Evolutionary conservation across 2,113 vertebrate species (phyloP).

Genomic region (Eptesicus fuscus): DNA sequence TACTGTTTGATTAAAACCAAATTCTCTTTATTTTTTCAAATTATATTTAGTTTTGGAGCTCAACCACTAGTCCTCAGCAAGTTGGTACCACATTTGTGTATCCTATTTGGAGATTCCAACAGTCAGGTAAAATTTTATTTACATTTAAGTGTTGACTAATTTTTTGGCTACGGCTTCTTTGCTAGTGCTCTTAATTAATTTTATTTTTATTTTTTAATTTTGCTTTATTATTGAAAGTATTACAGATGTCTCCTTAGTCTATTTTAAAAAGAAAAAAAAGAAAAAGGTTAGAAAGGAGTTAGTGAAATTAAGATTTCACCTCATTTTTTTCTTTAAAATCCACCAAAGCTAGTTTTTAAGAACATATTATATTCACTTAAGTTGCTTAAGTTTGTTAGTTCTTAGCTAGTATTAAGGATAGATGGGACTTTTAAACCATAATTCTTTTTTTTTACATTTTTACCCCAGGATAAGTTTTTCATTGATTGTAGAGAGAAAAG

Average conservation of each 20-base stretch:
- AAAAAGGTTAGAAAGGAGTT: not conserved
- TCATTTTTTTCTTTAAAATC: not conserved
- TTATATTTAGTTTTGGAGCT: slow-evolving; percentile 85
- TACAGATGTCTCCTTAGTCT: too few relatives aligned
- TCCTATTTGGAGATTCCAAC: slow-evolving; percentile 92
- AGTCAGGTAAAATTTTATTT: slow-evolving; percentile 88
- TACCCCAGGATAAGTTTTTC: not conserved
- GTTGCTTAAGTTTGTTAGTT: not conserved
- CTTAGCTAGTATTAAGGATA: not conserved
- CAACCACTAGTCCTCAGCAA: slow-evolving; percentile 92
- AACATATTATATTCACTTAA: not conserved
- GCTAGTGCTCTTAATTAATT: not conserved
- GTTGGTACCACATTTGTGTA: slow-evolving; percentile 92
- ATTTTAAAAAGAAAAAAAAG: not conserved
- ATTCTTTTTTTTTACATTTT: not conserved
- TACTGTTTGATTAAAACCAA: slow-evolving; percentile 38
- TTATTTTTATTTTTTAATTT: too few relatives aligned
- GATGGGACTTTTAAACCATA: not conserved
- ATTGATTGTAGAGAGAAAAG: not conserved
- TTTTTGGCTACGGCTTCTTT: not conserved
- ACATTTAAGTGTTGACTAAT: not conserved
- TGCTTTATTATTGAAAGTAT: too few relatives aligned
- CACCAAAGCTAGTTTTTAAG: slow-evolving; percentile 19
- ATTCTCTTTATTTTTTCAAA: slow-evolving; percentile 33
- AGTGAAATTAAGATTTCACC: not conserved